Evolutionary conservation across 2,113 vertebrate species (phyloP).

Genomic region (Microtus oregoni): DNA sequence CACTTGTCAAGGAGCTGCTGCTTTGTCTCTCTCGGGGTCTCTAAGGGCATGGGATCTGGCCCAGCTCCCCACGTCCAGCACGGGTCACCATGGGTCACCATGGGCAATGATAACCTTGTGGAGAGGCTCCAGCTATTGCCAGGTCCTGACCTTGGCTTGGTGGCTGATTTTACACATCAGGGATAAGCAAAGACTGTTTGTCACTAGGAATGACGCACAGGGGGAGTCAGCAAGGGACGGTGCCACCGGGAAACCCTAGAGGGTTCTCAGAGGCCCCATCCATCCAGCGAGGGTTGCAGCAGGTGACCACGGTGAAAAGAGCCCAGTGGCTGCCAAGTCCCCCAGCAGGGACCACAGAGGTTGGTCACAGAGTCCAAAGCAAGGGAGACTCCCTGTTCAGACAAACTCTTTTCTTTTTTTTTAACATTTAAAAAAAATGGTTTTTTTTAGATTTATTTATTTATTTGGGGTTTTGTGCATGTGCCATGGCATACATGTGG

Average conservation of each 20-base stretch:
- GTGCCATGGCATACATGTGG: not conserved
- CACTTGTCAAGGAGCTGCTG: not conserved
- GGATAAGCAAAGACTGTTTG: not conserved
- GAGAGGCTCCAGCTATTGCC: not conserved
- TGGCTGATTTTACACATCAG: not conserved
- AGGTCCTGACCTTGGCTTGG: not conserved
- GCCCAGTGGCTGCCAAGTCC: not conserved
- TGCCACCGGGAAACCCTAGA: rapidly evolving
- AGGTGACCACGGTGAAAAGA: rapidly evolving
- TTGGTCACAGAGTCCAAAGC: not conserved
- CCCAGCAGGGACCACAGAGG: not conserved
- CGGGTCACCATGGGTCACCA: not conserved
- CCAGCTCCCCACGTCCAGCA: not conserved
- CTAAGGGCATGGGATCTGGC: not conserved
- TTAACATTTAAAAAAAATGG: not conserved
- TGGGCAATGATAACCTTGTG: not conserved
- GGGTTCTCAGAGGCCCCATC: not conserved
- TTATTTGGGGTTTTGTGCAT: not conserved
- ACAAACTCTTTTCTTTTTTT: not conserved
- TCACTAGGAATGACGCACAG: conserved; percentile 18
- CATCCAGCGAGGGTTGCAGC: not conserved
- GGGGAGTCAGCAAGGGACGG: no score
- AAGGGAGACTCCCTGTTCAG: not conserved
- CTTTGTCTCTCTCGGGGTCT: not conserved
- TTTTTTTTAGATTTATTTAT: not conserved